Evolutionary conservation across 1,140 invertebrate genomes (phyloP), one percentile per base, ranked within the genome.

Genomic region (Luehdorfia chinensis): DNA sequence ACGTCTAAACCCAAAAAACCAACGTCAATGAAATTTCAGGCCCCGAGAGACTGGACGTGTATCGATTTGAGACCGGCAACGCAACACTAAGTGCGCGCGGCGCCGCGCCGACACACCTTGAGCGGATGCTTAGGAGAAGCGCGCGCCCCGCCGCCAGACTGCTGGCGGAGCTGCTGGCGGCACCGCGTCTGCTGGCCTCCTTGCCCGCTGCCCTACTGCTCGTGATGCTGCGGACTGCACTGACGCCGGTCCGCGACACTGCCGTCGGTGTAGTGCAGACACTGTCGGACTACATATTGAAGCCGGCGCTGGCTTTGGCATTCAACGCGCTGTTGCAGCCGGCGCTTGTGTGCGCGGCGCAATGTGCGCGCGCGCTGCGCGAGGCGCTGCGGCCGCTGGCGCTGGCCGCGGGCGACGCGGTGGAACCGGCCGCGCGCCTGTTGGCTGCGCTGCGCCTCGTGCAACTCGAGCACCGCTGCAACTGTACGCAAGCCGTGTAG

Each of bases 281-380:
- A 41, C 59, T 87, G n/a, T 90, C 91, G 0, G 92, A 93, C 73
- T 91, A 92, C 59, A 84, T 91, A 44, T 59, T 93, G 25, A 93
- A 92, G 70, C 92, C 92, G 1, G 66, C 89, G 9, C 65, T 94
- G 31, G 90, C 91, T 1, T 88, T 91, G 19, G 0, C 88, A 4
- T 92, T 92, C 58, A 93, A 93, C 66, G 90, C 88, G 1, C 48
- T 91, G 11, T 75, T 93, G 32, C 92, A 92, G 55, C 91, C 92
- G 1, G 52, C 89, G 1, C 58, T 93, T 37, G 91, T 92, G 50
- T 87, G 92, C 45, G 45, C 90, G 0, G 91, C 90, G 49, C 92
- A 93, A 52, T 64, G 91, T 1, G 71, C 88, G 4, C 89, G 88
- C 0, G 92, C 91, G 0, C 5, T 91, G 2, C 83, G 90, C 11